These are phyloP conservation scores for Chloroceryle inda DNA, from an alignment of 2,797 vertebrate genomes.

Conservation along the genomic window DNA sequence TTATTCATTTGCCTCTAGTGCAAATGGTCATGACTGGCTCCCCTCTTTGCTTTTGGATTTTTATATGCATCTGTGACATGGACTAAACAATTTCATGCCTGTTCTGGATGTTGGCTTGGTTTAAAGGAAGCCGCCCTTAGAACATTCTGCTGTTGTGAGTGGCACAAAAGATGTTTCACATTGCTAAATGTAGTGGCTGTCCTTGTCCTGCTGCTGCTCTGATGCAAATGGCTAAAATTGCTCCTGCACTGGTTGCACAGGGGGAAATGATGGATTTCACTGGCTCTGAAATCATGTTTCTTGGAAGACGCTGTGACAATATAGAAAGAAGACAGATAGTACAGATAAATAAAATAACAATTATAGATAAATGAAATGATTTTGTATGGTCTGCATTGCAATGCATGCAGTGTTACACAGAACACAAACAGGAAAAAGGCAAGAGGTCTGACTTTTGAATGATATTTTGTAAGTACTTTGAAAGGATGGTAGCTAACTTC, in stretches of 20 bases:
- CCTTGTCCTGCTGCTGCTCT: neutral
- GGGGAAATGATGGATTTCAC: neutral
- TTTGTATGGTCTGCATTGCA: neutral
- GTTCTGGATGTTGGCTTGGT: neutral
- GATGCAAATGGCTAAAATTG: fast-evolving
- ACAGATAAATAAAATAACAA: neutral
- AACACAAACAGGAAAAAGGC: neutral
- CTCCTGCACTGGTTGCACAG: neutral
- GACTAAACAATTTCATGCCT: neutral
- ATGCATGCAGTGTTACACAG: neutral
- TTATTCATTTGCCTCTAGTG: neutral
- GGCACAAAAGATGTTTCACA: neutral
- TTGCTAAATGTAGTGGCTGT: neutral
- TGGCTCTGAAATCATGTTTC: neutral
- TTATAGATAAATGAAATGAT: neutral
- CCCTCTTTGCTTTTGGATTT: neutral
- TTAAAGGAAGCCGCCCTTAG: neutral
- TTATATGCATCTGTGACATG: fast-evolving
- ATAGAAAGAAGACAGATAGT: neutral
- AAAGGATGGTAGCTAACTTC: neutral
- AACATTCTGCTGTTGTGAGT: neutral
- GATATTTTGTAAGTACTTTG: neutral
- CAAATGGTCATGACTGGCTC: fast-evolving
- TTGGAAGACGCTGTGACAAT: neutral
- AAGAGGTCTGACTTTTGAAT: neutral